These are phyloP conservation scores for Mustela nigripes DNA, from an alignment of 2,113 vertebrate genomes.

Conservation along the genomic window DNA sequence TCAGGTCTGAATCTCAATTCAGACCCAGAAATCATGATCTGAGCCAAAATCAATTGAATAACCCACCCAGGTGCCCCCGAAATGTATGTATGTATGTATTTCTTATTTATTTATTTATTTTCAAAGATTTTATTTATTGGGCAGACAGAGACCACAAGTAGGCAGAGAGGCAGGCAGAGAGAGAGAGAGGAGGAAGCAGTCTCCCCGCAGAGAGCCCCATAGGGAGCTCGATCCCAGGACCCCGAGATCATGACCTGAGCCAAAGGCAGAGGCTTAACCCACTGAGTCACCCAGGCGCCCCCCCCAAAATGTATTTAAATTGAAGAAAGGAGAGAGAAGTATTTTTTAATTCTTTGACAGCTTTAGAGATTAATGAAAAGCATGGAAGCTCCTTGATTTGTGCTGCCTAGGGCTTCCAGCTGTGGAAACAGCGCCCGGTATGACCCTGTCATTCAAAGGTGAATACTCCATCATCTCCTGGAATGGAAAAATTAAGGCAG, in stretches of 20 bases:
- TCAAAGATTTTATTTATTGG: too few relatives aligned
- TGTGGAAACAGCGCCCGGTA: accelerated
- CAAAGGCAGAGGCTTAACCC: too few relatives aligned
- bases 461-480: background rate
- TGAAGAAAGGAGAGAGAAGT: background rate
- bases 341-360: background rate
- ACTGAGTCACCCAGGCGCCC: background rate
- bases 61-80: too few relatives aligned
- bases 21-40: background rate
- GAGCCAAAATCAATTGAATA: too few relatives aligned
- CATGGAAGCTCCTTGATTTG: background rate
- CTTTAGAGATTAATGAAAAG: background rate
- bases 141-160: too few relatives aligned
- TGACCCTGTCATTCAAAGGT: background rate
- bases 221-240: too few relatives aligned
- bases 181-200: too few relatives aligned
- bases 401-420: background rate
- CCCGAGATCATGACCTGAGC: too few relatives aligned
- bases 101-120: too few relatives aligned
- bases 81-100: background rate
- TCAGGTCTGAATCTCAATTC: background rate
- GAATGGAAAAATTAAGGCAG: background rate
- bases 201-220: too few relatives aligned
- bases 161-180: too few relatives aligned
- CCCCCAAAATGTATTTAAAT: constrained; percentile 8